Percentiles rank a stretch among this genome's conserved stretches.
Evolutionary conservation across 2,113 vertebrate genomes (phyloP).

Genomic region (Cololabis saira): DNA sequence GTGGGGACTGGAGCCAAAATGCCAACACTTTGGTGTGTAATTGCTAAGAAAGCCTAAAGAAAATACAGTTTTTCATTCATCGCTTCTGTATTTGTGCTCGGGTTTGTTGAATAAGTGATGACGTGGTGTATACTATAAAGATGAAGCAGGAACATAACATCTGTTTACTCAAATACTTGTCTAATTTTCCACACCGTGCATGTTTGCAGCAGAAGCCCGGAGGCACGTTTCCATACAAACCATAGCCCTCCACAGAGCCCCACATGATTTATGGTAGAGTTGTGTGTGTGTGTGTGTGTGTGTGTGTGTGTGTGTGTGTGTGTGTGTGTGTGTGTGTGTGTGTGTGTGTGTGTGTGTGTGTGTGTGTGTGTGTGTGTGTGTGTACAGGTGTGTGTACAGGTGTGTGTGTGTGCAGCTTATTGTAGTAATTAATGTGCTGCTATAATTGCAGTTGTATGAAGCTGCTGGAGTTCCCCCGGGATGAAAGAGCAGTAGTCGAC

Average conservation of each 20-base stretch:
- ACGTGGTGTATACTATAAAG: too few relatives aligned
- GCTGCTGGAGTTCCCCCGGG: slow-evolving; percentile 5
- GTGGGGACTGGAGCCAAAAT: too few relatives aligned
- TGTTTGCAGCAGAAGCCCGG: not conserved
- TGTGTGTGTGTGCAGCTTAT: not conserved
- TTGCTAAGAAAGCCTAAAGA: too few relatives aligned
- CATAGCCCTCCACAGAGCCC: slow-evolving; percentile 2
- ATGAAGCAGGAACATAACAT: slow-evolving; percentile 18
- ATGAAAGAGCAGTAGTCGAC: not conserved
- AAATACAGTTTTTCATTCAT: too few relatives aligned
- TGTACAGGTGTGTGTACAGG: not conserved
- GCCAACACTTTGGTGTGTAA: too few relatives aligned
- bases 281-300: slow-evolving; percentile 1
- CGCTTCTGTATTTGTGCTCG: too few relatives aligned
- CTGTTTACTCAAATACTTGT: not conserved
- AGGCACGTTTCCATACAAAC: slow-evolving; percentile 42
- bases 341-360: too few relatives aligned
- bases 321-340: too few relatives aligned
- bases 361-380: too few relatives aligned
- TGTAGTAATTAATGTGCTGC: not conserved
- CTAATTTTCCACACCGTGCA: not conserved
- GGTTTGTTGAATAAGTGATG: too few relatives aligned
- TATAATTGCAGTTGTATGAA: not conserved
- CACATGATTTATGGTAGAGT: not conserved
- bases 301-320: too few relatives aligned